Base-by-base conservation (phyloP, 2,888 invertebrate species). In the Phytoseiulus persimilis region DNA sequence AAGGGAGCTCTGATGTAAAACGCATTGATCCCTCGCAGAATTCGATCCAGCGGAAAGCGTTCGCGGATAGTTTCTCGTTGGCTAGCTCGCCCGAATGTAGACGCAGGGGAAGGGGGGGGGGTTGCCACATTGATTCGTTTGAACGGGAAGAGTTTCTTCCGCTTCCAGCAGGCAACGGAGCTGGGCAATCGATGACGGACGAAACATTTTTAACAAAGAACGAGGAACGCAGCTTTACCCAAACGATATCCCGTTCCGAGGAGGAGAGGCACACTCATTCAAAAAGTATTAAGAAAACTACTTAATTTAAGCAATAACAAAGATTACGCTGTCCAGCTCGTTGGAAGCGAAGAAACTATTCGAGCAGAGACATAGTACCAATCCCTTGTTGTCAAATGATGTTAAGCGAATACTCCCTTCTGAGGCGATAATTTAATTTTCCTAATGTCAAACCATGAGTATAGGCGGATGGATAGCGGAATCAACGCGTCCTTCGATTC, bases 1-100 rank as follows among this genome's bases (percentile, higher is more conserved):
- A 87, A 87, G 87, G 87, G 87, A 9, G 87, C 87, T 2, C 87
- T 87, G 9, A 87, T 87, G 87, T 87, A n/a, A 83, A 65, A 28
- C 14, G 18, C 5, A 18, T 23, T 6, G 65, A 28, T 14, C 1
- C 18, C 2, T 23, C 18, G 28, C 65, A 18, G 18, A 14, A 65
- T 65, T 65, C 11, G 14, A 23, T 65, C 18, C 1, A 14, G 65
- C 65, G 65, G 2, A 65, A 23, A 28, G 65, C 65, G 18, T 6
- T 14, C 2, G 14, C 65, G 18, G 18, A 65, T 23, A 28, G 18
- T 3, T 39, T 39, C 9, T 9, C 39, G 65, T 18, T 65, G 18
- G 39, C 39, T 39, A 39, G 39, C 39, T 18, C 5, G 65, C 65
- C 65, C 65, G 18, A 65, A 65, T 28, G 65, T 65, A 65, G 65